Percentiles rank a stretch among this genome's conserved stretches.
phyloP scores from a whole-genome alignment of 2,888 invertebrate genomes.

The Siphlonurus alternatus region DNA sequence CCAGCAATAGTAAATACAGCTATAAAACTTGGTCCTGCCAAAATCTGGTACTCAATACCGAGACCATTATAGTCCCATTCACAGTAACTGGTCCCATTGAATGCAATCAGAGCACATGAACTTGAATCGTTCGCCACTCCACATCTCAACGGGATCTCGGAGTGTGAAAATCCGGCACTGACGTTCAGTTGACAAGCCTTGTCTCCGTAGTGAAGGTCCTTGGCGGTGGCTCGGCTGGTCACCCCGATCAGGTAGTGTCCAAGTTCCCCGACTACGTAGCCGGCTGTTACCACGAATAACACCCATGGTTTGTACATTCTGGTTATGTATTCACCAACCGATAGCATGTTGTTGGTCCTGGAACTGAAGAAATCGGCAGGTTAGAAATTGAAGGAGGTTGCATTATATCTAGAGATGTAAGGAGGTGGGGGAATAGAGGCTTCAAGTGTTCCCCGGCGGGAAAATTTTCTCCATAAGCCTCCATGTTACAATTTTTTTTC shows the following conservation, averaged over 20 bases:
- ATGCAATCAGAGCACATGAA: constrained; percentile 42
- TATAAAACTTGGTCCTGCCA: constrained; percentile 87
- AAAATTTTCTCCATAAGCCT: too few relatives aligned
- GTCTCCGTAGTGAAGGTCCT: constrained; percentile 73
- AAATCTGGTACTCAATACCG: constrained; percentile 78
- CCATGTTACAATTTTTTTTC: too few relatives aligned
- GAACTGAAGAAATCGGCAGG: too few relatives aligned
- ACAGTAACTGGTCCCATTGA: constrained; percentile 63
- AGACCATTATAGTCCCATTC: constrained; percentile 88
- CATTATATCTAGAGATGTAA: too few relatives aligned
- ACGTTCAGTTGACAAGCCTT: constrained; percentile 65
- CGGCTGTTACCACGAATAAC: constrained; percentile 58
- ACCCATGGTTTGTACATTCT: constrained; percentile 59
- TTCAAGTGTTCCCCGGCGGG: too few relatives aligned
- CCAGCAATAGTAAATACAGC: constrained; percentile 80
- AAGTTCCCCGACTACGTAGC: constrained; percentile 71
- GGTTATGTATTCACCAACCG: too few relatives aligned
- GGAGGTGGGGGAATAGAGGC: too few relatives aligned
- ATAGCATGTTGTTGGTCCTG: too few relatives aligned
- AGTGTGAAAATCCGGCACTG: constrained; percentile 31
- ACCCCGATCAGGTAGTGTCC: constrained; percentile 79
- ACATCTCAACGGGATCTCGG: constrained; percentile 37
- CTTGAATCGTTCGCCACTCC: constrained; percentile 33
- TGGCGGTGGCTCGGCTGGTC: constrained; percentile 71
- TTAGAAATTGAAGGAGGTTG: too few relatives aligned